Evolutionary conservation across 2,888 invertebrate genomes (phyloP).

Genomic region (Ochropacha duplaris): DNA sequence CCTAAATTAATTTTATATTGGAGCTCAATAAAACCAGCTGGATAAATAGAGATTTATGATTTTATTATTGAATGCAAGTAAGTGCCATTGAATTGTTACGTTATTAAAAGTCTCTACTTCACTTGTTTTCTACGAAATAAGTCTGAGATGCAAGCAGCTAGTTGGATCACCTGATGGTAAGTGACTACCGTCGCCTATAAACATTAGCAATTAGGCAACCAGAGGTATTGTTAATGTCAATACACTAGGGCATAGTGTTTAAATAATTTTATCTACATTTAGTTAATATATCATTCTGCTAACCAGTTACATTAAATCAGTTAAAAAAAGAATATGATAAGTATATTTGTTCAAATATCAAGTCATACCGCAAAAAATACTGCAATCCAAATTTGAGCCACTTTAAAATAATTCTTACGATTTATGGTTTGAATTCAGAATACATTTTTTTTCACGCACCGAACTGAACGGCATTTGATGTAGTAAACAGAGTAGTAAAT

Average conservation of each 20-base stretch:
- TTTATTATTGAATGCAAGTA: no score
- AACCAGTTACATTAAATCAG: not conserved
- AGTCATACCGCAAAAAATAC: not conserved
- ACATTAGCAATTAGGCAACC: no score
- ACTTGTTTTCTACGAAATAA: no score
- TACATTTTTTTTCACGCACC: not conserved
- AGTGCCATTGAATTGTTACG: no score
- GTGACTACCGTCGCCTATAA: no score
- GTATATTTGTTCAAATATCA: not conserved
- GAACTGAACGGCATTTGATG: not conserved
- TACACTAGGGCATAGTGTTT: no score
- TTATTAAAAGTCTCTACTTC: no score
- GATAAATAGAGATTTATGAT: not conserved
- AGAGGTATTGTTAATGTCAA: no score
- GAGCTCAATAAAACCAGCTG: not conserved
- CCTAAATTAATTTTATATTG: not conserved
- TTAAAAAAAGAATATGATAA: not conserved
- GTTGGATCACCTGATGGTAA: no score
- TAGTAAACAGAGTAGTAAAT: not conserved
- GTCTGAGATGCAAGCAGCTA: no score
- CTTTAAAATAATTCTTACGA: not conserved
- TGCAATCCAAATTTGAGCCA: not conserved
- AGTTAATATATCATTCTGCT: no score
- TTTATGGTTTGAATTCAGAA: not conserved
- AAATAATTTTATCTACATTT: no score